Evolutionary conservation across 2,113 vertebrate species (phyloP).

Genomic region (Sphyrna mokarran): DNA sequence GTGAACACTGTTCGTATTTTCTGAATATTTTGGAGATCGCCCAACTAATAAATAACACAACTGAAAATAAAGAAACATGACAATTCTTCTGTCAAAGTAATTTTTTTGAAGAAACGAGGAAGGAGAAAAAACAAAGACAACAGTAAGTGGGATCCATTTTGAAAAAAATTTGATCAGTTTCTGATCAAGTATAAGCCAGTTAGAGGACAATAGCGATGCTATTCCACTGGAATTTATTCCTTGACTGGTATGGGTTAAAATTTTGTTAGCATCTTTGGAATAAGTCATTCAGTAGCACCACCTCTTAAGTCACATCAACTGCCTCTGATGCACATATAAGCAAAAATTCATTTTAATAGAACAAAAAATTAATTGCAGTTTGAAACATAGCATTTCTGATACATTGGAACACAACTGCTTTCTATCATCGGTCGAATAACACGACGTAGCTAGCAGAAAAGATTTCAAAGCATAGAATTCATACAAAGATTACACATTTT

Average conservation of each 20-base stretch:
- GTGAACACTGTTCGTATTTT: too few species aligned
- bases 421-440: background rate
- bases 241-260: background rate
- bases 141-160: too few species aligned
- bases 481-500: background rate
- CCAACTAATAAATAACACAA: too few species aligned
- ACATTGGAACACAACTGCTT: background rate
- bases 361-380: background rate
- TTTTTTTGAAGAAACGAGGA: too few species aligned
- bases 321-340: background rate
- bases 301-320: background rate
- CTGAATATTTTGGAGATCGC: too few species aligned
- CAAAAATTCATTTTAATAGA: background rate
- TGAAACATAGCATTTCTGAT: background rate
- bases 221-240: background rate
- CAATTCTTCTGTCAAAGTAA: too few species aligned
- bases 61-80: too few species aligned
- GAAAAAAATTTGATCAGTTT: too few species aligned
- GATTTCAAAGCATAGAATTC: conserved; percentile 2
- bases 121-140: too few species aligned
- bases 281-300: background rate
- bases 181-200: too few species aligned
- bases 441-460: too few species aligned
- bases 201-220: background rate
- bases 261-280: background rate